phyloP scores from a whole-genome alignment of 2,113 vertebrate genomes.

The Oreochromis niloticus region DNA sequence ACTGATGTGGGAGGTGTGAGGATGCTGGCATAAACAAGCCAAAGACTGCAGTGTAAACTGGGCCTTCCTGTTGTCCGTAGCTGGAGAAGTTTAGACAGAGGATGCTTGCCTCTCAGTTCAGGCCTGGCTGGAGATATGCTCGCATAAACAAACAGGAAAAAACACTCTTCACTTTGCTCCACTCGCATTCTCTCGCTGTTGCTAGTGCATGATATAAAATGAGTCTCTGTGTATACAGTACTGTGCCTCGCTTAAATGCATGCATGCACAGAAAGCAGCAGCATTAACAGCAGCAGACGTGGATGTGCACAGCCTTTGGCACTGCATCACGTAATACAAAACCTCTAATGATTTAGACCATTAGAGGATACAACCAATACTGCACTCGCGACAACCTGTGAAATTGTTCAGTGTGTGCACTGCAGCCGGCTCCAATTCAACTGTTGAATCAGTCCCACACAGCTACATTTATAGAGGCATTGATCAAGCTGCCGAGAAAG shows the following conservation, averaged over 20 bases:
- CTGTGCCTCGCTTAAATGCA: not conserved
- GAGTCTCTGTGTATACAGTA: not conserved
- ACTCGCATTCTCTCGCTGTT: slow-evolving; percentile 29
- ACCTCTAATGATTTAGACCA: slow-evolving; percentile 24
- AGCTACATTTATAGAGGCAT: not conserved
- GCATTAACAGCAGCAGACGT: not conserved
- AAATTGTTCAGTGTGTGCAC: not conserved
- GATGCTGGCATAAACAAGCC: slow-evolving; percentile 39
- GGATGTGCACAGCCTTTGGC: not conserved
- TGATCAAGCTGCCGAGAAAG: slow-evolving; percentile 3
- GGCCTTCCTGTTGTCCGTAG: slow-evolving; percentile 57
- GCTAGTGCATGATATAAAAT: slow-evolving; percentile 10
- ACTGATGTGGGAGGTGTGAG: slow-evolving; percentile 47
- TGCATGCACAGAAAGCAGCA: not conserved
- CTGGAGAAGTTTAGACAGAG: slow-evolving; percentile 36
- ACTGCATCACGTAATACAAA: slow-evolving; percentile 22
- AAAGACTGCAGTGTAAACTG: slow-evolving; percentile 48
- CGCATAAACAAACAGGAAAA: slow-evolving; percentile 58
- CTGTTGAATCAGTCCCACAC: slow-evolving; percentile 2
- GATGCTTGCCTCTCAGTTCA: slow-evolving; percentile 21
- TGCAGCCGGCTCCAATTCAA: not conserved
- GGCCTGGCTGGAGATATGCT: slow-evolving; percentile 17
- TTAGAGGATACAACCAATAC: slow-evolving; percentile 12
- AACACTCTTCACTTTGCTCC: slow-evolving; percentile 31
- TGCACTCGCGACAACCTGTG: slow-evolving; percentile 10